Conservation (phyloP, 1,140 invertebrate genomes). For the Coelopa frigida region DNA sequence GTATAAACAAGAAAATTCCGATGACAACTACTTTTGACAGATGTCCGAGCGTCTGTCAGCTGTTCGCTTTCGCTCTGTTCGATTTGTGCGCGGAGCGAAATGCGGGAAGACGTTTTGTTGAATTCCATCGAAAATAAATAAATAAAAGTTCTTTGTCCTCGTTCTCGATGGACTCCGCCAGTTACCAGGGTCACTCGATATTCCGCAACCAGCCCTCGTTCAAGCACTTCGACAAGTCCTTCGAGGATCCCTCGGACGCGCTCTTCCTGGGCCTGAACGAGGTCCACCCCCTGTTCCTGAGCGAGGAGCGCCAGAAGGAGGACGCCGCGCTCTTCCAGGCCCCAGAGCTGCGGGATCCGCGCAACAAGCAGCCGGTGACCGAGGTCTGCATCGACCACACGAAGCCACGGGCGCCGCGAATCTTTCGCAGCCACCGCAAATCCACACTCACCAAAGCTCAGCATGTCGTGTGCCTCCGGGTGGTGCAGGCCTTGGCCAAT, state of each 20-base stretch:
- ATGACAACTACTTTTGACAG: too few relatives aligned
- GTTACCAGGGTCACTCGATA: not conserved
- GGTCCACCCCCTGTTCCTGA: slow-evolving; percentile 3
- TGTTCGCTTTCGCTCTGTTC: too few relatives aligned
- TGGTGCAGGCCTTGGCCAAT: not conserved
- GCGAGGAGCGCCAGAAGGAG: not conserved
- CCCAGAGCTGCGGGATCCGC: slow-evolving; percentile 1
- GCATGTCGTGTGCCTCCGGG: slow-evolving; percentile 2
- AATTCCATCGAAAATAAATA: too few relatives aligned
- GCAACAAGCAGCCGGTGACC: not conserved
- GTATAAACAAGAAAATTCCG: not conserved
- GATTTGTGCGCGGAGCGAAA: too few relatives aligned
- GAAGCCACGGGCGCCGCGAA: not conserved
- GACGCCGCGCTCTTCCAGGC: not conserved
- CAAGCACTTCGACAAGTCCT: slow-evolving; percentile 11
- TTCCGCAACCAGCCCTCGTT: slow-evolving; percentile 12
- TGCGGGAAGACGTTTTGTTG: too few relatives aligned
- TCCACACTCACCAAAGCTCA: not conserved
- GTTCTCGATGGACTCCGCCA: too few relatives aligned
- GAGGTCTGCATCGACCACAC: slow-evolving; percentile 4
- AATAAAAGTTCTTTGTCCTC: too few relatives aligned
- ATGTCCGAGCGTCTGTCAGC: too few relatives aligned
- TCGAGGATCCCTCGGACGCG: slow-evolving; percentile 6
- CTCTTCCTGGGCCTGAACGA: slow-evolving; percentile 3
- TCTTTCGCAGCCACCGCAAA: not conserved